A percentile compares a stretch with the other conserved stretches of the same genome.
Evolutionary conservation across 2,888 invertebrate species (phyloP).

Genomic region (Tinea pellionella): DNA sequence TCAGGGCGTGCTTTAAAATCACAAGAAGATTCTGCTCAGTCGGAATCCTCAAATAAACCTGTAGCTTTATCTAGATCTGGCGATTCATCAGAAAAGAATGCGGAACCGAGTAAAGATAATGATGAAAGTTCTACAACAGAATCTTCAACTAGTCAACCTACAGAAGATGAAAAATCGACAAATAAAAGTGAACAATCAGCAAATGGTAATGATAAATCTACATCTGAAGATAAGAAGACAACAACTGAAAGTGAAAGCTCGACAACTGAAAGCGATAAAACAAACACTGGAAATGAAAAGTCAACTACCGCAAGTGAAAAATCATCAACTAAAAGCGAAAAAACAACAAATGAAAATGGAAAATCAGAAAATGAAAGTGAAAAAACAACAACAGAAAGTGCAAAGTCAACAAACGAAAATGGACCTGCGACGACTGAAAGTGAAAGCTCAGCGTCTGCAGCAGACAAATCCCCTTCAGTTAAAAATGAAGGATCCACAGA

Average conservation of each 20-base stretch:
- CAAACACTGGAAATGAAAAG: slow-evolving; percentile 12
- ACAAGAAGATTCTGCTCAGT: slow-evolving; percentile 25
- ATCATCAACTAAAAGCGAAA: slow-evolving; percentile 6
- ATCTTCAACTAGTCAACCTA: background rate
- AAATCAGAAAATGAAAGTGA: background rate
- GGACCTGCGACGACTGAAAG: slow-evolving; percentile 14
- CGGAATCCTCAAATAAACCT: slow-evolving; percentile 26
- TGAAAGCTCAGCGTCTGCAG: slow-evolving; percentile 15
- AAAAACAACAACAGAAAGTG: slow-evolving; percentile 15
- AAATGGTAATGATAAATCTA: background rate
- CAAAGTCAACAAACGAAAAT: too few relatives aligned
- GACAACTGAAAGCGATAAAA: slow-evolving; percentile 6
- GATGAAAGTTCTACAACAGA: slow-evolving; percentile 7
- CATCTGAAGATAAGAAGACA: background rate
- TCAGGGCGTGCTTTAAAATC: slow-evolving; percentile 30
- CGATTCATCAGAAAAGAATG: slow-evolving; percentile 1
- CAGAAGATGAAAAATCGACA: background rate
- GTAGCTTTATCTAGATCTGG: slow-evolving; percentile 18
- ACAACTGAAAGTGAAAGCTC: slow-evolving; percentile 15
- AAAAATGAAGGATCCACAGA: background rate
- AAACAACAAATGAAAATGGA: background rate
- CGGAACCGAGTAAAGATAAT: background rate
- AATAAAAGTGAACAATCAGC: slow-evolving; percentile 13
- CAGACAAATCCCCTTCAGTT: background rate
- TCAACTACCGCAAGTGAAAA: background rate